Evolutionary conservation across 2,797 vertebrate species (phyloP), one percentile per base, ranked within the genome.

Genomic region (Tinamus major): DNA sequence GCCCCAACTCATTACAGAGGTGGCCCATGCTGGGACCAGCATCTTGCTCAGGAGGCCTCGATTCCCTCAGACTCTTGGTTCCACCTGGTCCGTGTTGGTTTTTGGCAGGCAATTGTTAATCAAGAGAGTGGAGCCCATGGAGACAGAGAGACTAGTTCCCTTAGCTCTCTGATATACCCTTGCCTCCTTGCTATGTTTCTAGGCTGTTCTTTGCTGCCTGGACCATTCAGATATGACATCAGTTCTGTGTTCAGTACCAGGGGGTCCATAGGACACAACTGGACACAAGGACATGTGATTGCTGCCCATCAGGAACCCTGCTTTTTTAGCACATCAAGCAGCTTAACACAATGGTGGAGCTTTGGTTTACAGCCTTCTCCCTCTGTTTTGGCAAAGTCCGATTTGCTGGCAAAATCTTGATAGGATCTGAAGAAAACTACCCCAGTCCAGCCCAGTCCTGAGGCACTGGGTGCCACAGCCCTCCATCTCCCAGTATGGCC

Each of bases 101-200:
- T 93, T 89, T 87, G 68, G 79, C 91, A 93, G 85, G 92, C 83
- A 94, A 87, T 95, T 93, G 69, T 53, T 72, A 72, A 69, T 44
- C 0, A 0, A 49, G 49, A 0, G 4, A 81, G 39, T 1, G 5
- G 74, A 89, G 75, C 9, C 62, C 23, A 23, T 0, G 0, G 33
- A 31, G 79, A 87, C 6, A 17, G 69, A 58, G 53, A 68, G 17
- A 44, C 31, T 59, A 85, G 48, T 46, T 94, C 62, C 58, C 4
- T 5, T 0, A 1, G 9, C 27, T 21, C 46, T 62, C 44, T 29
- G 35, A 49, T 64, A 78, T 44, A 72, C 29, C 26, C 20, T 69
- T 26, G 53, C 29, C 76, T 29, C 42, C 26, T 89, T 24, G 75
- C 51, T 77, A 48, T 1, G 5, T 33, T 21, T 55, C 39, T 42